These are phyloP conservation scores for zebrafish (Danio rerio) DNA, from an alignment of 2,113 vertebrate genomes.

Conservation along the genomic window GRCz12tu NC_133179.1:29014001-29014500, in stretches of 20 bases:
- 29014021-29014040: neutral
- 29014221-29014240: constrained; percentile 65
- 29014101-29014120: neutral
- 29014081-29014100: neutral
- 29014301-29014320: constrained; percentile 59
- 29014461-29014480: too few species aligned
- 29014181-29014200: constrained; percentile 64
- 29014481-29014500: too few species aligned
- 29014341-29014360: constrained; percentile 65
- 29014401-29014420: constrained; percentile 7
- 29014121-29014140: constrained; percentile 32
- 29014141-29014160: constrained; percentile 54
- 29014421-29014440: constrained; percentile 41
- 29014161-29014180: constrained; percentile 60
- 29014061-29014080: neutral
- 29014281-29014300: constrained; percentile 65
- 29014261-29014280: constrained; percentile 71
- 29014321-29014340: constrained; percentile 81
- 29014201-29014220: constrained; percentile 64
- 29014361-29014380: constrained; percentile 60
- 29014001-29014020: neutral
- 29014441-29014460: too few species aligned
- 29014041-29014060: neutral
- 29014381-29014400: constrained; percentile 41
- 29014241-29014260: constrained; percentile 70